Evolutionary conservation across 64 coral and sea anemone species (phyloP).

Genomic region (Hydrozoanthus tunicans): DNA sequence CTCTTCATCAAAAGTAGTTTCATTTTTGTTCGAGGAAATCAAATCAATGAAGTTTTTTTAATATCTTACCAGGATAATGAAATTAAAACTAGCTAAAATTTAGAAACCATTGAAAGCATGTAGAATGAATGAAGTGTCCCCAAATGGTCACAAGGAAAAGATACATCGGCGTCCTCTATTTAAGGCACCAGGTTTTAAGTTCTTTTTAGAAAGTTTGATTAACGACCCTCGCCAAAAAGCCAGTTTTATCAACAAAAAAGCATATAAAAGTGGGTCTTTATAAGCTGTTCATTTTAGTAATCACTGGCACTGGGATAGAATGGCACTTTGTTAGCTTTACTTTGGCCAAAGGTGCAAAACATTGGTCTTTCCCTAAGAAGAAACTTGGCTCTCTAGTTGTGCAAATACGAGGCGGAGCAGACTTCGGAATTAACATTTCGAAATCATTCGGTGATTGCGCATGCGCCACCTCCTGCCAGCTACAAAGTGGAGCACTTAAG

Average conservation of each 20-base stretch:
- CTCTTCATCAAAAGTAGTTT: too few relatives aligned
- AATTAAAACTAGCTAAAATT: too few relatives aligned
- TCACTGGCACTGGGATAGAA: slow-evolving; percentile 39
- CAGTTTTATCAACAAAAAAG: too few relatives aligned
- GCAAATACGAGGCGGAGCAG: slow-evolving; percentile 7
- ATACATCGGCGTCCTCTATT: too few relatives aligned
- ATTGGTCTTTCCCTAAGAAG: not conserved
- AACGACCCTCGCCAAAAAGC: not conserved
- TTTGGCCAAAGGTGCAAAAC: not conserved
- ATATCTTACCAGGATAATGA: too few relatives aligned
- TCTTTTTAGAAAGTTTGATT: too few relatives aligned
- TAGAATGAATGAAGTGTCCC: too few relatives aligned
- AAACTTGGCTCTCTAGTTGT: not conserved
- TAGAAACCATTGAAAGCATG: too few relatives aligned
- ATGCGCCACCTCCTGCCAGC: slow-evolving; percentile 29
- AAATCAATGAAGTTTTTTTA: too few relatives aligned
- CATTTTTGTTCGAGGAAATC: too few relatives aligned
- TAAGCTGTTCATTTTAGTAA: not conserved
- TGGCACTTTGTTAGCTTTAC: not conserved
- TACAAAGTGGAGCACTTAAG: not conserved
- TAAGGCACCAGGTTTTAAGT: too few relatives aligned
- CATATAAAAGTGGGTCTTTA: not conserved
- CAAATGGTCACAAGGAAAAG: too few relatives aligned
- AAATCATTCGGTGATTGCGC: not conserved
- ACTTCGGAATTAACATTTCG: not conserved